phyloP scores from a whole-genome alignment of 2,888 invertebrate species.

The Polylopha cassiicola region DNA sequence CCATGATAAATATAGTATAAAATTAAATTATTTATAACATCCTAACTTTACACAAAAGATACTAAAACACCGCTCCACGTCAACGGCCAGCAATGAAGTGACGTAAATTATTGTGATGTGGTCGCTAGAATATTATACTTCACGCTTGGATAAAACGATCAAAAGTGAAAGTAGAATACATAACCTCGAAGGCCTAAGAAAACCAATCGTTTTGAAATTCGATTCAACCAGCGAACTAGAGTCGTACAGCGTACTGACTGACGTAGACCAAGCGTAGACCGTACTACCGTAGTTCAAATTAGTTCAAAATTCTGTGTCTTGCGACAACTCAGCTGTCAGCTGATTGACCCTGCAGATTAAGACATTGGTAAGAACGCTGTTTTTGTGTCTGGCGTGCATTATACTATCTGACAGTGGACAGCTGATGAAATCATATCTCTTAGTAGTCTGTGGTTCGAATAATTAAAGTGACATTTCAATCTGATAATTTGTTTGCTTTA shows the following conservation, averaged over 20 bases:
- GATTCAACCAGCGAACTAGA: too few relatives aligned
- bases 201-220: too few relatives aligned
- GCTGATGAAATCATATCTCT: constrained; percentile 15
- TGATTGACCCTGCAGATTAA: too few relatives aligned
- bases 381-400: background rate
- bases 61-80: constrained; percentile 11
- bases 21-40: constrained; percentile 14
- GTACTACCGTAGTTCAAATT: too few relatives aligned
- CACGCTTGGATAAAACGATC: constrained; percentile 2
- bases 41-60: background rate
- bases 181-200: constrained; percentile 11
- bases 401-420: constrained; percentile 6
- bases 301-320: too few relatives aligned
- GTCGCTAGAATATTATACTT: background rate
- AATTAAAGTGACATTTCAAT: constrained; percentile 2
- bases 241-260: too few relatives aligned
- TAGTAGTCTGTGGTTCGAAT: too few relatives aligned
- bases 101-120: constrained; percentile 10
- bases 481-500: constrained; percentile 1
- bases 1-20: constrained; percentile 39
- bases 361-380: background rate
- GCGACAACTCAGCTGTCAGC: too few relatives aligned
- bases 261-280: too few relatives aligned
- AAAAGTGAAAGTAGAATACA: constrained; percentile 19
- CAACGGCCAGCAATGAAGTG: constrained; percentile 2